phyloP scores from a whole-genome alignment of 2,113 vertebrate species.

The Dicrurus megarhynchus region DNA sequence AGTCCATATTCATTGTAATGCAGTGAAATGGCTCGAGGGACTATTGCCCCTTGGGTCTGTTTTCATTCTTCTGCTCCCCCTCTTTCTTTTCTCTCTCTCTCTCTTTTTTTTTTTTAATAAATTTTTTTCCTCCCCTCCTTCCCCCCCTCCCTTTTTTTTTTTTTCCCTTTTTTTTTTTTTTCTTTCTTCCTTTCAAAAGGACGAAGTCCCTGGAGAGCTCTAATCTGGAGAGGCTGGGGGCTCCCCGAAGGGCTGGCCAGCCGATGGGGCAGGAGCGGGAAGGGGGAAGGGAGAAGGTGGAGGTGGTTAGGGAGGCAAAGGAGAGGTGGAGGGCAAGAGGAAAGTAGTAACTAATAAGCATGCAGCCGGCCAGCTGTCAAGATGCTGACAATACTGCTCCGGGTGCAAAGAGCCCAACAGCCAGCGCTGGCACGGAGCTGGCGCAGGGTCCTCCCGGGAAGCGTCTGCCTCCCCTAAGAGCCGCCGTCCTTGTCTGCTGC shows the following conservation, averaged over 20 bases:
- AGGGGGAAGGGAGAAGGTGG: conserved; percentile 3
- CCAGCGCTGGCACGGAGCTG: background rate
- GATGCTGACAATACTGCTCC: conserved; percentile 32
- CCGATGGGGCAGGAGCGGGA: background rate
- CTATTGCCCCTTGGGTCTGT: conserved; percentile 86
- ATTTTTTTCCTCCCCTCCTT: conserved; percentile 52
- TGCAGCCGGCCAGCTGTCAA: conserved; percentile 63
- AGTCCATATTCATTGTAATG: conserved; percentile 99
- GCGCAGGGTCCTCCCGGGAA: background rate
- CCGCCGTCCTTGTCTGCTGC: background rate
- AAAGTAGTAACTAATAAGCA: conserved; percentile 64
- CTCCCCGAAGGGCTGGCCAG: conserved; percentile 20
- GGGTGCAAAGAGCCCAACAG: background rate
- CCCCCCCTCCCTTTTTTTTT: background rate
- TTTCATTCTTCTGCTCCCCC: conserved; percentile 74
- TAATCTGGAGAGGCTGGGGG: conserved; percentile 70
- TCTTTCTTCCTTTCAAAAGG: conserved; percentile 65
- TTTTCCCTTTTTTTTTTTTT: too few relatives aligned
- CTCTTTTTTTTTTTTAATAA: background rate
- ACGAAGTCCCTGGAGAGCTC: conserved; percentile 68
- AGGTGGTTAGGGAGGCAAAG: background rate
- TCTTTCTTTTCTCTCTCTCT: conserved; percentile 68
- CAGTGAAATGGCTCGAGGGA: conserved; percentile 88
- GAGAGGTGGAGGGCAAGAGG: conserved; percentile 12
- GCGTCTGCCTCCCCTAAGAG: background rate